Conservation (phyloP, 2,113 vertebrate genomes). For the Pteronura brasiliensis region DNA sequence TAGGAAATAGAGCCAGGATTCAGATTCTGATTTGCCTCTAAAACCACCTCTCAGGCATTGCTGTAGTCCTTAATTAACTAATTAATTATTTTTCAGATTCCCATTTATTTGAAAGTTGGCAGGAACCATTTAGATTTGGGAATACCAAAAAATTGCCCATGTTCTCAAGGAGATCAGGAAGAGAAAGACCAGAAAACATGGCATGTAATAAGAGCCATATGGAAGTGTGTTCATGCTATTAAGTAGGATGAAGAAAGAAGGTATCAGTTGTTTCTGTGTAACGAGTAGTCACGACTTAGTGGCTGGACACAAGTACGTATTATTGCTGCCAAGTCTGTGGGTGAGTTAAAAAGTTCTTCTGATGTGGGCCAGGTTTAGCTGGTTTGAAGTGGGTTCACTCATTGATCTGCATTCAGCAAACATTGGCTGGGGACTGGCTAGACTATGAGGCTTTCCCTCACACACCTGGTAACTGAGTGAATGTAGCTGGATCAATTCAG, state of each 20-base stretch:
- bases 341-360: background rate
- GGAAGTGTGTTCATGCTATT: background rate
- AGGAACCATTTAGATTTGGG: background rate
- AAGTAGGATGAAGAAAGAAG: background rate
- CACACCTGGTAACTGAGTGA: background rate
- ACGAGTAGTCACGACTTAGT: background rate
- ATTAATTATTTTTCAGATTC: background rate
- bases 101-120: background rate
- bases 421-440: background rate
- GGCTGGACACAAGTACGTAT: background rate
- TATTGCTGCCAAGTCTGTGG: background rate
- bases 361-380: background rate
- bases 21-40: background rate
- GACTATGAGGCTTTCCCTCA: background rate
- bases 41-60: background rate
- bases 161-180: background rate
- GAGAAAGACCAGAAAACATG: background rate
- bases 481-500: background rate
- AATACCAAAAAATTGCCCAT: background rate
- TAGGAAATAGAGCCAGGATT: background rate
- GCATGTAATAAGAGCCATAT: background rate
- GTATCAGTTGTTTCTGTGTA: background rate
- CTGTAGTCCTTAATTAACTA: background rate
- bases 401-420: background rate
- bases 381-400: background rate